Base-by-base conservation (phyloP, 2,797 vertebrate species). In the Echiichthys vipera region DNA sequence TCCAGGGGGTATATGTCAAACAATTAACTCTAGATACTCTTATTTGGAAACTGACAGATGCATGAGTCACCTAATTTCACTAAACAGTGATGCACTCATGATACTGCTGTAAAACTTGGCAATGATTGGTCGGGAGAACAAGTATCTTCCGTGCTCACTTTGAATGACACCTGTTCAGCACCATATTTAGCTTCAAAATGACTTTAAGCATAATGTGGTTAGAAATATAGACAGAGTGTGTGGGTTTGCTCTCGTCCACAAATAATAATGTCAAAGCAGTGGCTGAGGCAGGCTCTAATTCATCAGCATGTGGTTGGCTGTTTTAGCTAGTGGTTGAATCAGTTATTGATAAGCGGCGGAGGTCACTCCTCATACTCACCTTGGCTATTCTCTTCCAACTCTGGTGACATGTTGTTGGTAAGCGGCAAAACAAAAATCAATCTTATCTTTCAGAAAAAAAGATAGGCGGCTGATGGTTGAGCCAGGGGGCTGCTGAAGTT, bases 301-400 rank as follows among this genome's bases (percentile, higher is more conserved):
- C 50, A 74, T 29, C 55, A 57, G 36, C 42, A 66, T 59, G 40
- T 46, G 18, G 34, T 76, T 25, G 32, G 32, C 32, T 34, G 32
- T 29, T 37, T 37, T 32, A 59, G 20, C 47, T 54, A 32, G 40
- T 43, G 58, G 39, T 45, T 56, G 24, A 66, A 37, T 61, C 42
- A 61, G n/a, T 10, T n/a, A 70, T 37, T 3, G 11, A 57, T 11
- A 57, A 29, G 20, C 50, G 70, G 39, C 42, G 42, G 63, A 65
- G 68, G 63, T 58, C 25, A 55, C 55, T 39, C 12, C 57, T 54
- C 29, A 17, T 42, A 89, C 92, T 93, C 82, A 95, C 94, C 93
- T 91, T 90, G 85, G 77, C 77, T 89, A 84, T 86, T 93, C 70
- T 94, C 94, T 70, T 93, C 93, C 86, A 93, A 74, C 64, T 95